Evolutionary conservation across 2,113 vertebrate species (phyloP), one percentile per base, ranked within the genome.

Genomic region (Eulemur macaco): DNA sequence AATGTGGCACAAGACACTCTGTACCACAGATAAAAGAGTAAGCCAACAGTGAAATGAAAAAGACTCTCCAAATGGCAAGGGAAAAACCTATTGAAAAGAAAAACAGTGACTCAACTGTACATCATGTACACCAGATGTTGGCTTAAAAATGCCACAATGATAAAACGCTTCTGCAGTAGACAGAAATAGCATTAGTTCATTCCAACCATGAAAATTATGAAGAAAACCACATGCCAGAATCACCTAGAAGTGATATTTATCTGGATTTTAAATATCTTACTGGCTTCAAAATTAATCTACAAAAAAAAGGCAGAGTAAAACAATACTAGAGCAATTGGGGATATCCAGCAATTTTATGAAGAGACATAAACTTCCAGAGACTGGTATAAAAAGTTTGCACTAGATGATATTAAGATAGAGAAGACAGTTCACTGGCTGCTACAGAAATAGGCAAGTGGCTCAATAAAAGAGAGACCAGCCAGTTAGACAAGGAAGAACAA

Each of bases 81-180:
- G 52, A 56, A 86, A 97, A 97, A 52, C 11, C 69, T 87, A 95
- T 10, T 39, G 56, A 94, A 95, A 95, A 84, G 94, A 82, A 97
- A 97, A 97, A 86, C 92, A 93, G 85, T 94, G 86, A 97, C 92
- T 97, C 81, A 96, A 91, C 89, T 84, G 64, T 95, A 78, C 42
- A 92, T 95, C 95, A 91, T 76, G 80, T 73, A 92, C 14, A 95
- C 94, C 97, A 98, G 94, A 97, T 96, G 95, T 96, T 97, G 97
- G 52, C 88, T 96, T 96, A 8, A 92, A 97, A 97, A 97, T 97
- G 94, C 56, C 92, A 96, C 84, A 93, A 81, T 84, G 86, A 96
- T 95, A 89, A 96, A 96, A 96, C 58, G 37, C 45, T 92, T 94
- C 78, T 92, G 42, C 69, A 81, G 69, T 37, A 77, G 63, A 84